Evolutionary conservation across 2,888 invertebrate genomes (phyloP).

Genomic region (Hirtodrosophila alboralis): DNA sequence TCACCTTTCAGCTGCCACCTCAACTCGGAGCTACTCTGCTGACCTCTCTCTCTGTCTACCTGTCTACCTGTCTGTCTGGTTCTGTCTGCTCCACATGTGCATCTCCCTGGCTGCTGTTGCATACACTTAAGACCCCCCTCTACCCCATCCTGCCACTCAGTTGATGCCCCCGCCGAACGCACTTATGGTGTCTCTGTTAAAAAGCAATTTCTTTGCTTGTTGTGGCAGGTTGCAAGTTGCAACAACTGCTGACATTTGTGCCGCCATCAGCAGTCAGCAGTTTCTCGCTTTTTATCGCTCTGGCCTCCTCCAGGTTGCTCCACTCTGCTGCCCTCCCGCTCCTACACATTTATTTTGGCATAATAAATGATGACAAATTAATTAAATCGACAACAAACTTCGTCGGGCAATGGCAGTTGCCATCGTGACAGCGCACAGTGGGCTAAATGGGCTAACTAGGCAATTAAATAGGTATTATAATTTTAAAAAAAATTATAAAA

Average conservation of each 20-base stretch:
- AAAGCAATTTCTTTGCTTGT: constrained; percentile 67
- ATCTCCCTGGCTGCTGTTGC: constrained; percentile 17
- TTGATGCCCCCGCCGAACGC: constrained; percentile 5
- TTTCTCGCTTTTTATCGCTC: constrained; percentile 8
- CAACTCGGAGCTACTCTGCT: no score
- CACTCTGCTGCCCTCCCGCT: background rate
- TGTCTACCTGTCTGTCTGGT: constrained; percentile 1
- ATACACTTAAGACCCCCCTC: constrained; percentile 46
- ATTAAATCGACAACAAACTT: constrained; percentile 63
- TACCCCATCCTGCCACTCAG: constrained; percentile 29
- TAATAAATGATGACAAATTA: constrained; percentile 78
- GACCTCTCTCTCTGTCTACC: background rate
- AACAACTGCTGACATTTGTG: constrained; percentile 44
- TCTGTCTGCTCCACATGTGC: constrained; percentile 35
- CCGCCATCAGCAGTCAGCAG: constrained; percentile 43
- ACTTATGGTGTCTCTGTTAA: constrained; percentile 50
- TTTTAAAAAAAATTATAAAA: no score
- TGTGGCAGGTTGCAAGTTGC: constrained; percentile 21
- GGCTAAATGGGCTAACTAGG: no score
- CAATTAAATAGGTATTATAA: no score
- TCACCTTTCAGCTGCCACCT: background rate
- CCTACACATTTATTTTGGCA: constrained; percentile 54
- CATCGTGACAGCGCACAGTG: no score
- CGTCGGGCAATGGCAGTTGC: constrained; percentile 25
- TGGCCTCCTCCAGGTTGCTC: background rate